Percentiles rank a stretch among this genome's conserved stretches.
These are phyloP conservation scores for Campoletis sonorensis DNA, from an alignment of 1,140 invertebrate genomes.

Conservation along the genomic window DNA sequence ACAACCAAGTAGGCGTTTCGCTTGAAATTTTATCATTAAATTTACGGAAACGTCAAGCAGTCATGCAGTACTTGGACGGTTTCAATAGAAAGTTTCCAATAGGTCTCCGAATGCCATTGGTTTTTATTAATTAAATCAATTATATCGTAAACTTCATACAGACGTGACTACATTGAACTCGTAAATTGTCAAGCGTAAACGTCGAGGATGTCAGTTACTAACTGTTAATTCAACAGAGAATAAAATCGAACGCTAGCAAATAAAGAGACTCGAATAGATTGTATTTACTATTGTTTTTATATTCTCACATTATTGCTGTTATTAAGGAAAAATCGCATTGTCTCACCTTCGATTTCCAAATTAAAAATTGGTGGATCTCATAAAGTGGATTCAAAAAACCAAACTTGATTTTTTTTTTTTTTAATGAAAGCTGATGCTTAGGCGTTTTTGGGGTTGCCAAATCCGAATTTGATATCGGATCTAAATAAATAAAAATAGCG, in stretches of 20 bases:
- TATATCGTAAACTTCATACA: not conserved
- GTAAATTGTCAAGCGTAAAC: not conserved
- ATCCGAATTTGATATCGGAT: no score
- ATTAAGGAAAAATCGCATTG: no score
- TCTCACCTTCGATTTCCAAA: no score
- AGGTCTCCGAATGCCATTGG: not conserved
- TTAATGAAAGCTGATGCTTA: no score
- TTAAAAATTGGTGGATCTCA: no score
- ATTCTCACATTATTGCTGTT: no score
- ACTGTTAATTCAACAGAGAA: not conserved
- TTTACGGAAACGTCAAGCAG: conserved; percentile 38
- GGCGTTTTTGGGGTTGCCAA: no score
- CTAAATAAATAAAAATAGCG: no score
- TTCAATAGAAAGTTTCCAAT: not conserved
- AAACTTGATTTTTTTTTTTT: no score
- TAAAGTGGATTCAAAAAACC: no score
- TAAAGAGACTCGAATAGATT: not conserved
- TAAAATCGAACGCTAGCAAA: not conserved
- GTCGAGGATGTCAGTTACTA: not conserved
- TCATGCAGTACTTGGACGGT: not conserved
- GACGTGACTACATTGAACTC: not conserved
- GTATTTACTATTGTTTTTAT: no score
- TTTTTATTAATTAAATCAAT: not conserved
- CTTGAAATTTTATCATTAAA: conserved; percentile 34
- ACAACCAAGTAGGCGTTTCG: conserved; percentile 43